These are phyloP conservation scores for Sinocyclocheilus rhinocerous DNA, from an alignment of 2,113 vertebrate genomes.

Conservation along the genomic window DNA sequence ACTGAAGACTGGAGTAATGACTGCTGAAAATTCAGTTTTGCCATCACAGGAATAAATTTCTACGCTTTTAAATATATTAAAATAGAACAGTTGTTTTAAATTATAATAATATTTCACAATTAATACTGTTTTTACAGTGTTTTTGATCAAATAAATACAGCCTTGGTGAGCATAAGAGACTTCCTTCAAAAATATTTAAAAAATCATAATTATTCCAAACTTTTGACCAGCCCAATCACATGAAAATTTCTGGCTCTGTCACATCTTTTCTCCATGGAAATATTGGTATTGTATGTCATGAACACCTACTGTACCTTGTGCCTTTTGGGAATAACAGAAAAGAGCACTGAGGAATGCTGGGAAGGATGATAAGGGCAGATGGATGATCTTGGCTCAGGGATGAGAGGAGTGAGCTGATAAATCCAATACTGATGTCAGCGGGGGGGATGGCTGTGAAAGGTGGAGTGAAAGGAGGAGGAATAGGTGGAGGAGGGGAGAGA, in stretches of 20 bases:
- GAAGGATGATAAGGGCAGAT: conserved; percentile 35
- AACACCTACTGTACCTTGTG: conserved; percentile 17
- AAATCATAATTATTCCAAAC: neutral
- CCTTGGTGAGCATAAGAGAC: too few relatives aligned
- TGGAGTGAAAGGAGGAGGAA: conserved; percentile 2
- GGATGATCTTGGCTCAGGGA: conserved; percentile 34
- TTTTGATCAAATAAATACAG: neutral
- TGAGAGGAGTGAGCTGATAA: conserved; percentile 27
- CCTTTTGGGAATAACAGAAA: conserved; percentile 13
- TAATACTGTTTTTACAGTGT: too few relatives aligned
- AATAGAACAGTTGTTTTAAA: too few relatives aligned
- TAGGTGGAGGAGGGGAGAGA: conserved; percentile 19
- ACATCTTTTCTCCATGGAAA: neutral
- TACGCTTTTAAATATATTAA: too few relatives aligned
- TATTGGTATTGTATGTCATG: neutral
- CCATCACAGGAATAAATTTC: too few relatives aligned
- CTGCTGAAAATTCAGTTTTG: too few relatives aligned
- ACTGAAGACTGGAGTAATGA: too few relatives aligned
- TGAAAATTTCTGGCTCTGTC: neutral
- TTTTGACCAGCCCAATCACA: neutral
- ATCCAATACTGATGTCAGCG: conserved; percentile 33
- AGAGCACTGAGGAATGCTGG: neutral
- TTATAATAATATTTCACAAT: too few relatives aligned
- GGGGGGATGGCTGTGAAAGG: conserved; percentile 24
- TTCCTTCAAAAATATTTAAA: too few relatives aligned